Conservation (phyloP, 2,888 invertebrate genomes). For the Tetragonisca angustula region DNA sequence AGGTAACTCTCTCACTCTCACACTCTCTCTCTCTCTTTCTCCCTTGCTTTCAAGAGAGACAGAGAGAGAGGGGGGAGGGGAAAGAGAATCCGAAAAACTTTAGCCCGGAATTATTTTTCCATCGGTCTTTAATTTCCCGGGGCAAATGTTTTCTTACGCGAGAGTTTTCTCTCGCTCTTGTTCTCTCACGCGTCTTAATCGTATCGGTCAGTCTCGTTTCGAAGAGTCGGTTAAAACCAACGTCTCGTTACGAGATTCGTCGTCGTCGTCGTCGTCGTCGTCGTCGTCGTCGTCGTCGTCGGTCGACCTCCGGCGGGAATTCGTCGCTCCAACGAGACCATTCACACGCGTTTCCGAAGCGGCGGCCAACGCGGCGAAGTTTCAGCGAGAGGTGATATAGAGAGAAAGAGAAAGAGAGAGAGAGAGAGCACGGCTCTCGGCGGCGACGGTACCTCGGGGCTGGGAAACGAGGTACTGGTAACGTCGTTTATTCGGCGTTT, state of each 20-base stretch:
- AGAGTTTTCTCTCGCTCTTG: not conserved
- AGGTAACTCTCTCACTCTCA: not conserved
- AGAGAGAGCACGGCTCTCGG: not conserved
- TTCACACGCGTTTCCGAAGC: not conserved
- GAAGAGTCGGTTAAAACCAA: not conserved
- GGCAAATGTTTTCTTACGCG: not conserved
- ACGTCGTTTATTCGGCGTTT: slow-evolving; percentile 61
- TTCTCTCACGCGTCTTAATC: too few relatives aligned
- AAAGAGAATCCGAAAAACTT: slow-evolving; percentile 36
- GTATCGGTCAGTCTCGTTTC: not conserved
- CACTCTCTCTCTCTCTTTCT: not conserved
- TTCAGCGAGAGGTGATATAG: not conserved
- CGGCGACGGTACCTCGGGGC: not conserved
- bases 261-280: not conserved
- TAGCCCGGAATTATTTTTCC: slow-evolving; percentile 35
- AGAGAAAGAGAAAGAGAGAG: too few relatives aligned
- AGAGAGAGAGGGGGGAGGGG: not conserved
- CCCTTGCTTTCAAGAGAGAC: not conserved
- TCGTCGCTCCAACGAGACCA: not conserved
- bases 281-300: too few relatives aligned
- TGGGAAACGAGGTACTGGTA: not conserved
- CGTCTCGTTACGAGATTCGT: not conserved
- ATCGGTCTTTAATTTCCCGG: slow-evolving; percentile 21
- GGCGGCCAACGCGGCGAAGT: not conserved
- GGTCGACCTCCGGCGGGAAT: too few relatives aligned